These are phyloP conservation scores for Chalcosyrphus nemorum DNA, from an alignment of 2,888 invertebrate species.

Conservation along the genomic window DNA sequence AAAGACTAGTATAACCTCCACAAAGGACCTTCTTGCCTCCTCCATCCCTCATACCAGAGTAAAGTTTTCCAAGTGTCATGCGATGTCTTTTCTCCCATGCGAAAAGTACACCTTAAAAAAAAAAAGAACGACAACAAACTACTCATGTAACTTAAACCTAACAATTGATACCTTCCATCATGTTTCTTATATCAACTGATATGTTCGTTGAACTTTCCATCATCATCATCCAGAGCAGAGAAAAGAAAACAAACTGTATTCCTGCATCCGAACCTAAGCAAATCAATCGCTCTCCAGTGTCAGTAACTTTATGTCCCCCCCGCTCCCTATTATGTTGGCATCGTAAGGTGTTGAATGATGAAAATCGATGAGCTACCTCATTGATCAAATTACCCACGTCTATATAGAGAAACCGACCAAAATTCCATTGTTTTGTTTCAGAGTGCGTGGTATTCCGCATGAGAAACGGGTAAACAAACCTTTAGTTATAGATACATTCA, in stretches of 20 bases:
- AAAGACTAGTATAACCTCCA: too few relatives aligned
- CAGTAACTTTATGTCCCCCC: slow-evolving; percentile 37
- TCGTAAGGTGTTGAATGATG: slow-evolving; percentile 68
- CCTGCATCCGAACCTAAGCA: background rate
- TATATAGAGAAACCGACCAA: slow-evolving; percentile 2
- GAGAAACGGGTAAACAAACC: background rate
- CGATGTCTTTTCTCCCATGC: too few relatives aligned
- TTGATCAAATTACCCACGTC: slow-evolving; percentile 60
- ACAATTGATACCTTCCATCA: slow-evolving; percentile 29
- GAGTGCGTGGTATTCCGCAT: slow-evolving; percentile 3
- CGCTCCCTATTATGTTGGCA: slow-evolving; percentile 22
- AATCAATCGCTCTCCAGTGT: slow-evolving; percentile 25
- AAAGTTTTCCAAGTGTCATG: too few relatives aligned
- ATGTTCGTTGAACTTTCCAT: slow-evolving; percentile 56
- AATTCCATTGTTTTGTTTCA: slow-evolving; percentile 28
- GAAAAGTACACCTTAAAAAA: too few relatives aligned
- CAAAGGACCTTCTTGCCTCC: too few relatives aligned
- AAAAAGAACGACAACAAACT: background rate
- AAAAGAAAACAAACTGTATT: background rate
- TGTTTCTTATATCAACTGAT: slow-evolving; percentile 9
- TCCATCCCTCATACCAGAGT: too few relatives aligned
- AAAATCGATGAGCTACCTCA: slow-evolving; percentile 51
- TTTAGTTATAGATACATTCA: slow-evolving; percentile 12
- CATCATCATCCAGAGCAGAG: background rate
- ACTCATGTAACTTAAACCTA: slow-evolving; percentile 27